Evolutionary conservation across 2,797 vertebrate genomes (phyloP), one percentile per base, ranked within the genome.

Genomic region (Morelia viridis): DNA sequence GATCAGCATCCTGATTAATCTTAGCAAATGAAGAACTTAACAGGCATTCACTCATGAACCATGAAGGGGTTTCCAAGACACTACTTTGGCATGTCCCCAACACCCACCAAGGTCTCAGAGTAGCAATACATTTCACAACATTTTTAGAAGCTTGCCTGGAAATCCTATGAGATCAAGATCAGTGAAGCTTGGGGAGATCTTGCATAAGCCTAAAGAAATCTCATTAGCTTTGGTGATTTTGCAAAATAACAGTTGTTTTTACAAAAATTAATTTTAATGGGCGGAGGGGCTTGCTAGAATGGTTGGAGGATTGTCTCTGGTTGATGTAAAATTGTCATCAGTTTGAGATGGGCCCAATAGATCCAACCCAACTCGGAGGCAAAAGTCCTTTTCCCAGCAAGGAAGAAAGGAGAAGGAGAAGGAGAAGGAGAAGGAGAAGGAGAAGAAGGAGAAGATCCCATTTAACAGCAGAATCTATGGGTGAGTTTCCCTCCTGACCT

Each of bases 401-500:
- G 46, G 46, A 50, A 7, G 46, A 2, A 6, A 6, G 5, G 46
- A 6, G n/a, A n/a, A n/a, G n/a, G n/a, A n/a, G n/a, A n/a, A 8
- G 50, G 95, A 95, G 97, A 95, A 93, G 56, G 35, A 58, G 9
- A 22, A 96, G 96, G 96, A 97, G 88, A 93, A 95, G 95, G 94
- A 71, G 22, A 4, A 19, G 15, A 95, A 94, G 53, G 17, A 95
- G 95, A 93, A 89, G 92, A 94, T 94, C 91, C 94, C 76, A 95
- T 96, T 96, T 96, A 96, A 95, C 13, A 24, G 95, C 11, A 35
- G 93, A 65, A 92, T 95, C 85, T 90, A 90, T 96, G 97, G 97
- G 97, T 94, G 97, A 97, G 96, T 97, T 97, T 96, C 83, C 96
- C 98, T 98, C 97, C 97, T 97, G 97, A 96, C 89, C 41, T 65